phyloP scores from a whole-genome alignment of 2,888 invertebrate genomes.

The Polymixis flavicincta region DNA sequence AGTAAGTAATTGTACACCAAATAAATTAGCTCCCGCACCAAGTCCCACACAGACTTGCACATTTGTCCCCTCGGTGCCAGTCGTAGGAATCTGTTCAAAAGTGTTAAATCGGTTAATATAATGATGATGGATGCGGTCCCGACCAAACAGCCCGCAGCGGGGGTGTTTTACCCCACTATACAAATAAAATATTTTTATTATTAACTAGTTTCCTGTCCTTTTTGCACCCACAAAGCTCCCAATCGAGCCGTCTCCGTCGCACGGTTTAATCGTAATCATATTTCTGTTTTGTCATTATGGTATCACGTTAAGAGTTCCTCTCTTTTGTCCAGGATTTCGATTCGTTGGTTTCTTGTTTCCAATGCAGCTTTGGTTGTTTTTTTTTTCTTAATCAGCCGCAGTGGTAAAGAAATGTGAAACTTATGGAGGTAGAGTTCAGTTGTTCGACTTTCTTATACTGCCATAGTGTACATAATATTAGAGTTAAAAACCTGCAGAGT shows the following conservation, averaged over 20 bases:
- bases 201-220: slow-evolving; percentile 85
- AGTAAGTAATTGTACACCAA: slow-evolving; percentile 67
- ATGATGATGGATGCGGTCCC: slow-evolving; percentile 90
- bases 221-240: slow-evolving; percentile 77
- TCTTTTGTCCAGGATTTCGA: slow-evolving; percentile 87
- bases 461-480: slow-evolving; percentile 44
- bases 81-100: slow-evolving; percentile 89
- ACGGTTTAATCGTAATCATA: slow-evolving; percentile 90
- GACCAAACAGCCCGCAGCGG: slow-evolving; percentile 90
- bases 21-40: slow-evolving; percentile 61
- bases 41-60: slow-evolving; percentile 66
- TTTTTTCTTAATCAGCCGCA: slow-evolving; percentile 78
- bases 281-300: slow-evolving; percentile 91
- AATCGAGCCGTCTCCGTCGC: slow-evolving; percentile 80
- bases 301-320: slow-evolving; percentile 89
- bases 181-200: slow-evolving; percentile 91
- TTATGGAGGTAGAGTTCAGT: slow-evolving; percentile 52
- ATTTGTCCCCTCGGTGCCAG: slow-evolving; percentile 72
- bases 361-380: slow-evolving; percentile 80
- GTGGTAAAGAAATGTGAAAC: slow-evolving; percentile 82
- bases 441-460: slow-evolving; percentile 53
- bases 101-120: slow-evolving; percentile 91
- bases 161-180: slow-evolving; percentile 90
- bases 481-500: slow-evolving; percentile 52
- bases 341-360: slow-evolving; percentile 89